Evolutionary conservation across 2,888 invertebrate species (phyloP), one percentile per base, ranked within the genome.

Genomic region (Lobophora halterata): DNA sequence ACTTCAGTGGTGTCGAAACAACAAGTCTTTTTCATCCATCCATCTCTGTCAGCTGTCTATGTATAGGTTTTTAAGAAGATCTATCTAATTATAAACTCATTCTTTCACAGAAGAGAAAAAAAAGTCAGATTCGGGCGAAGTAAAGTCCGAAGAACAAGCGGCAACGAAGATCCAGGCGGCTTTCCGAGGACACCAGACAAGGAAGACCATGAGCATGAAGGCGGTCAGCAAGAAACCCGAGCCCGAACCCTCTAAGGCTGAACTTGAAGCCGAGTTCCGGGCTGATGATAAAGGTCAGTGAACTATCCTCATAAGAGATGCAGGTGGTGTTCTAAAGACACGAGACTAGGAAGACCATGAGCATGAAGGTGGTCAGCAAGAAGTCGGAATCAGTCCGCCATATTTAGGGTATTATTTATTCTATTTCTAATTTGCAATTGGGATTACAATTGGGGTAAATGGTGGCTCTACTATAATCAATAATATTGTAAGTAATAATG

Each of bases 81-180:
- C 7, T 20, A 12, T 7, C 8, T n/a, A 20, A 8, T 18, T 14
- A 6, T 14, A 2, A 23, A 9, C 7, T 19, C 6, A 19, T 7
- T 19, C 20, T 21, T 21, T 8, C 9, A 9, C 7, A 9, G 74
- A 72, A 63, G 65, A 67, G 35, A 64, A 71, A 44, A 52, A 58
- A 16, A 65, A 70, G 34, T 24, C 50, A n/a, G 62, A 69, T 39
- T 51, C 69, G 18, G 42, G 17, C 23, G 41, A 42, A 32, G 61
- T 58, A 29, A 58, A 64, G 31, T 63, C 77, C 46, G 88, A 88
- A 55, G 89, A 90, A 46, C 85, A 91, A 50, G 96, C 96, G 52
- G 96, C 95, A 49, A 93, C 93, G 30, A 95, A 94, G 88, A 96
- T 96, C 83, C 96, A 97, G 76, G 96, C 96, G 64, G 95, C 90